phyloP scores from a whole-genome alignment of 2,113 vertebrate species.

The Aphyosemion australe region DNA sequence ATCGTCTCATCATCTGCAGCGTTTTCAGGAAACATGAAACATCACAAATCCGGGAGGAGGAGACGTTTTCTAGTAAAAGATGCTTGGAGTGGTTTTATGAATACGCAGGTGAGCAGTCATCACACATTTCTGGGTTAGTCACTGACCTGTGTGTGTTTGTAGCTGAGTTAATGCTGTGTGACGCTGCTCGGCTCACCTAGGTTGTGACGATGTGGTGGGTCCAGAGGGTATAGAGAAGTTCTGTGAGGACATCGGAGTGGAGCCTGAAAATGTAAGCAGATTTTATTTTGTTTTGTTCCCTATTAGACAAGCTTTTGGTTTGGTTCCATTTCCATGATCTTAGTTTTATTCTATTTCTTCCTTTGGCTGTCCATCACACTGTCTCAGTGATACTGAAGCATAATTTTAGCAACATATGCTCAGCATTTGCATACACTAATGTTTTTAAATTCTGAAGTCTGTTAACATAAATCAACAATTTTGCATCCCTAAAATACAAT shows the following conservation, averaged over 20 bases:
- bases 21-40: slow-evolving; percentile 97
- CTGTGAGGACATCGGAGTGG: slow-evolving; percentile 98
- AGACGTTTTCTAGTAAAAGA: slow-evolving; percentile 95
- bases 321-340: background rate
- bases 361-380: background rate
- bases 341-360: background rate
- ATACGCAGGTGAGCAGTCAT: slow-evolving; percentile 87
- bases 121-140: background rate
- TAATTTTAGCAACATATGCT: background rate
- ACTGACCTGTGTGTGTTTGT: background rate
- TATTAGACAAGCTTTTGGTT: background rate
- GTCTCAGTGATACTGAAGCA: background rate
- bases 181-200: slow-evolving; percentile 66
- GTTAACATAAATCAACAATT: background rate
- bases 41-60: slow-evolving; percentile 91
- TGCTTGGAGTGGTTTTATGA: slow-evolving; percentile 99
- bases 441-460: background rate
- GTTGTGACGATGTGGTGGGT: slow-evolving; percentile 93
- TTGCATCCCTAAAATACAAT: background rate
- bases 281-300: background rate
- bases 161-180: background rate
- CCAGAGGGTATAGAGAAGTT: slow-evolving; percentile 99
- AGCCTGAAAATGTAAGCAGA: slow-evolving; percentile 94
- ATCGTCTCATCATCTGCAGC: slow-evolving; percentile 72
- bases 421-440: background rate